phyloP scores from a whole-genome alignment of 2,113 vertebrate species.

The Trogon melanurus region DNA sequence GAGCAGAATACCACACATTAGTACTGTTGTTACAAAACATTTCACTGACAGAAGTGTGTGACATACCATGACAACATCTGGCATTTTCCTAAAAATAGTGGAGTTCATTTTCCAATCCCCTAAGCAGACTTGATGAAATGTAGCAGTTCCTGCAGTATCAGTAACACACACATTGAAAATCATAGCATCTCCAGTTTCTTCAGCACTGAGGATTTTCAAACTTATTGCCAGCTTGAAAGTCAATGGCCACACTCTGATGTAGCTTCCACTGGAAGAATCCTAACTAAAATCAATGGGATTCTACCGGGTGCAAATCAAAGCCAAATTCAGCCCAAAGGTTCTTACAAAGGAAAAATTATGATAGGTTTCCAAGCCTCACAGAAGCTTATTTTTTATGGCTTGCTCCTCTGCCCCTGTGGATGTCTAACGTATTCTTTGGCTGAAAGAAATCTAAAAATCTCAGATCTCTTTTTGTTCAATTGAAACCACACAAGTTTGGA shows the following conservation, averaged over 20 bases:
- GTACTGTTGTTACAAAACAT: constrained; percentile 35
- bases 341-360: constrained; percentile 21
- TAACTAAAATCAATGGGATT: neutral
- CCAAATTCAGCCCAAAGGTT: constrained; percentile 4
- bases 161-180: neutral
- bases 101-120: constrained; percentile 16
- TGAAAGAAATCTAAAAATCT: constrained; percentile 27
- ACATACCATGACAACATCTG: constrained; percentile 37
- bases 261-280: neutral
- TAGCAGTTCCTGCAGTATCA: constrained; percentile 34
- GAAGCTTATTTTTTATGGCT: constrained; percentile 68
- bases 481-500: constrained; percentile 65
- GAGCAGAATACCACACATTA: constrained; percentile 45
- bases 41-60: neutral
- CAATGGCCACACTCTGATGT: neutral
- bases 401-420: constrained; percentile 37
- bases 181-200: neutral
- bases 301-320: neutral
- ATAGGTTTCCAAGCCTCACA: constrained; percentile 51
- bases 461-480: neutral
- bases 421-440: constrained; percentile 36
- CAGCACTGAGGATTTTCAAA: neutral
- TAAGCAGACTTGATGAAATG: constrained; percentile 27
- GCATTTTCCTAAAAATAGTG: constrained; percentile 24
- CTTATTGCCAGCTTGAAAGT: neutral